These are phyloP conservation scores for Ips typographus DNA, from an alignment of 1,140 invertebrate genomes.

Conservation along the genomic window DNA sequence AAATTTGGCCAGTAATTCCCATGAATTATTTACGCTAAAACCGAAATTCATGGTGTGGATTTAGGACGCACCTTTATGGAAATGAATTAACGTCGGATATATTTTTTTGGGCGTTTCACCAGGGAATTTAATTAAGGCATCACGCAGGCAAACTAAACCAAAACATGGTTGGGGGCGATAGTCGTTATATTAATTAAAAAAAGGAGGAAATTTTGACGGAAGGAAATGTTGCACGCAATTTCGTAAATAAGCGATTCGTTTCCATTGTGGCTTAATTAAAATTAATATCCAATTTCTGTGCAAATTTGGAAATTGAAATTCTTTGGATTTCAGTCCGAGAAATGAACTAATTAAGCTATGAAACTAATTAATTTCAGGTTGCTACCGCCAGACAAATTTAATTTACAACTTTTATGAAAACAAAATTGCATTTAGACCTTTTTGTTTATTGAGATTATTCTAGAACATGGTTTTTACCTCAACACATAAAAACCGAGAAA, in stretches of 20 bases:
- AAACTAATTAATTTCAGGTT: too few relatives aligned
- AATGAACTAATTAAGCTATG: too few relatives aligned
- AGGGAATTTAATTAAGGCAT: conserved; percentile 21
- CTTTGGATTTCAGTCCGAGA: too few relatives aligned
- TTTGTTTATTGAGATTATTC: too few relatives aligned
- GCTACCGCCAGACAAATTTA: too few relatives aligned
- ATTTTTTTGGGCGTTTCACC: conserved; percentile 3
- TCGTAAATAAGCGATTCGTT: conserved; percentile 19
- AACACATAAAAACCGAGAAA: neutral
- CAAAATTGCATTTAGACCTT: too few relatives aligned
- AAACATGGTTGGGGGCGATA: conserved; percentile 2
- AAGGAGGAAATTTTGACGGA: conserved; percentile 2
- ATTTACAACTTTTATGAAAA: too few relatives aligned
- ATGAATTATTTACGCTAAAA: conserved; percentile 11
- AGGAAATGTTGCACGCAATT: conserved; percentile 20
- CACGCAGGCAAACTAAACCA: conserved; percentile 22
- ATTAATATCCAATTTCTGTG: conserved; percentile 7
- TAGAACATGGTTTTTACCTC: too few relatives aligned
- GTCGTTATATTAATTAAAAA: conserved; percentile 15
- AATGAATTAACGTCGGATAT: conserved; percentile 8
- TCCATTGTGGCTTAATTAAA: conserved; percentile 11
- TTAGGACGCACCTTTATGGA: conserved; percentile 22
- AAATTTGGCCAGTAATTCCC: too few relatives aligned
- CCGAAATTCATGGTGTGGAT: conserved; percentile 11
- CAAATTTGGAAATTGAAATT: neutral